phyloP scores from a whole-genome alignment of 2,113 vertebrate species.

The Pardalotus punctatus region DNA sequence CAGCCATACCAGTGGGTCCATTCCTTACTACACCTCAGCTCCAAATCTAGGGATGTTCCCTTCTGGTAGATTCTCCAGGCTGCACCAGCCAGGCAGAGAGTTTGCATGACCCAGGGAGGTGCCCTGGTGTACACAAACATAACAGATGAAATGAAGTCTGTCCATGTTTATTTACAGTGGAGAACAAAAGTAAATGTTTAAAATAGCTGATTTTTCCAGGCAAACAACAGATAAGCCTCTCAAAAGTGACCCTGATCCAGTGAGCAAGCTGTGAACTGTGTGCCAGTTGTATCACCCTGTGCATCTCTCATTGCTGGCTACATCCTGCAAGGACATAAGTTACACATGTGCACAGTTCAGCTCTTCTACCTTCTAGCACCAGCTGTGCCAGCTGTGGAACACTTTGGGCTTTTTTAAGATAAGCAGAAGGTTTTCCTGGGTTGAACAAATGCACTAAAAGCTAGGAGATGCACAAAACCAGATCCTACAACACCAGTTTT shows the following conservation, averaged over 20 bases:
- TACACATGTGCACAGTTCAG: not conserved
- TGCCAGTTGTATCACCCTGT: not conserved
- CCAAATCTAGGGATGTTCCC: not conserved
- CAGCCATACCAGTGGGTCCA: not conserved
- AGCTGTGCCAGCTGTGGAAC: not conserved
- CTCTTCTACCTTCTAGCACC: not conserved
- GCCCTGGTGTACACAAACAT: not conserved
- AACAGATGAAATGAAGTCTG: not conserved
- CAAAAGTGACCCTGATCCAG: not conserved
- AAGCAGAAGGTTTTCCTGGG: not conserved
- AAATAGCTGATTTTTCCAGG: constrained; percentile 1
- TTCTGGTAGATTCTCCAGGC: not conserved
- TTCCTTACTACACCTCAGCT: not conserved
- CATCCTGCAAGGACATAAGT: not conserved
- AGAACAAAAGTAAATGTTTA: constrained; percentile 24
- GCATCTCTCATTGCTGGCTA: not conserved
- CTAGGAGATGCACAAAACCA: not conserved
- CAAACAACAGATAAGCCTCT: constrained; percentile 1
- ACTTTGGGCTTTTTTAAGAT: not conserved
- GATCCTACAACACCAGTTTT: not conserved
- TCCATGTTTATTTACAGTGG: constrained; percentile 3
- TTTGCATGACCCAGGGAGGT: not conserved
- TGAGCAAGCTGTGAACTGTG: not conserved
- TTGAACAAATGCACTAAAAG: not conserved
- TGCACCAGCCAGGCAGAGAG: not conserved